Base-by-base conservation (phyloP, 2,113 vertebrate genomes). In the Chrysochloris asiatica region DNA sequence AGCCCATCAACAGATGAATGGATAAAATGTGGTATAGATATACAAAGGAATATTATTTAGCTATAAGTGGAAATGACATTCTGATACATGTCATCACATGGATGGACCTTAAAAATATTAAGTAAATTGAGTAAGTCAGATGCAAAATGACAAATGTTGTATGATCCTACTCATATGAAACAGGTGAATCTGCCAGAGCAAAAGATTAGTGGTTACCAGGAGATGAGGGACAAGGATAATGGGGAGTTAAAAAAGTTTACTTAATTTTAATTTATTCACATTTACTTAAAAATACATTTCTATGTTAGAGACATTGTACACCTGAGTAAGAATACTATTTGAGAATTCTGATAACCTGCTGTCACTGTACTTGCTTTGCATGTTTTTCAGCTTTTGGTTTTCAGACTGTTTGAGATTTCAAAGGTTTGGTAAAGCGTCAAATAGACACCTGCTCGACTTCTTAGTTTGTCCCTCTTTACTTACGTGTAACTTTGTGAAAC, bases 191-290 rank as follows among this genome's bases (percentile, higher is more conserved):
- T 28, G 30, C 38, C 67, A 69, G 38, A 21, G 38, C 36, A 36
- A 41, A 69, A 36, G n/a, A 67, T 67, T 8, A 36, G n/a, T 36
- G n/a, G 16, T 36, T 36, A 19, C 13, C 33, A 67, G 61, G 30
- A 36, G 21, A 69, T 69, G 21, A 38, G 21, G 19, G 67, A 19
- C 67, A 69, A 38, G 19, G 21, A 21, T 16, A 69, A 69, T n/a
- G 33, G 63, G 19, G 16, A 36, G 67, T 69, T 69, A 13, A 36
- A 65, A 65, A 65, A 73, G 47, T 67, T 79, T 33, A 13, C 11
- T 76, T 93, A 38, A 90, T 38, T 92, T 83, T 45, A 85, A 86
- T 54, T 76, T 59, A 83, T n/a, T 92, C 65, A 89, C 36, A 63
- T 86, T 79, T n/a, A 78, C 36, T 88, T 93, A 83, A 86, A 92